Evolutionary conservation across 35 echinoderm and acorn worm species (phyloP), one percentile per base, ranked within the genome.

Genomic region (Apostichopus californicus): DNA sequence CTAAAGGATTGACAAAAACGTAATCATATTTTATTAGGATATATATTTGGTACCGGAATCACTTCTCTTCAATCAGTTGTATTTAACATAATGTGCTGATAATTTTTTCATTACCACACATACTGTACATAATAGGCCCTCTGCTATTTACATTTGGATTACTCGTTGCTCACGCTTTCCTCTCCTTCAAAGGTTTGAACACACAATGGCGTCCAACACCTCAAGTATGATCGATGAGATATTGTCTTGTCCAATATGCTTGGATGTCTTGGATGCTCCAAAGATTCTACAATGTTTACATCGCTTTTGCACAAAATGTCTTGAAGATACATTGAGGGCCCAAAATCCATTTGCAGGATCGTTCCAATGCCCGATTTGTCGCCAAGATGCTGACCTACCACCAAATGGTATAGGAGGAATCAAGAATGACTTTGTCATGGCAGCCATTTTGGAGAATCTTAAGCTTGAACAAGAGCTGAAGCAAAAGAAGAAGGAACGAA

Each of bases 221-320:
- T 7, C 15, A 17, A 6, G 11, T 73, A 73, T 10, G 5, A 73
- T 73, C n/a, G 70, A 73, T 21, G 70, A 73, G 15, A 73, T 21
- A 73, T 73, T 73, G 70, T n/a, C 70, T 17, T 73, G 70, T 61
- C 8, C 58, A 61, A 77, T 77, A 22, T 80, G 78, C 53, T 9
- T 80, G 34, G 78, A 80, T 18, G 21, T 55, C 7, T 12, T 80
- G 78, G 8, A 34, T 12, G 78, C 24, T 8, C 78, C 78, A 28
- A 80, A 80, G 34, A 80, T 80, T 14, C 26, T 80, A 14, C 12
- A 55, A 80, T 80, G 78, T 15, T 80, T 80, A 12, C 78, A 80
- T 80, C 20, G 78, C 25, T 80, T 80, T 55, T 80, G 78, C 78
- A 80, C 24, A 13, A 34, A 80, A 15, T 80, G 78, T 13, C 34